Conservation (phyloP, 2,113 vertebrate genomes). For the Chaetodon auriga region DNA sequence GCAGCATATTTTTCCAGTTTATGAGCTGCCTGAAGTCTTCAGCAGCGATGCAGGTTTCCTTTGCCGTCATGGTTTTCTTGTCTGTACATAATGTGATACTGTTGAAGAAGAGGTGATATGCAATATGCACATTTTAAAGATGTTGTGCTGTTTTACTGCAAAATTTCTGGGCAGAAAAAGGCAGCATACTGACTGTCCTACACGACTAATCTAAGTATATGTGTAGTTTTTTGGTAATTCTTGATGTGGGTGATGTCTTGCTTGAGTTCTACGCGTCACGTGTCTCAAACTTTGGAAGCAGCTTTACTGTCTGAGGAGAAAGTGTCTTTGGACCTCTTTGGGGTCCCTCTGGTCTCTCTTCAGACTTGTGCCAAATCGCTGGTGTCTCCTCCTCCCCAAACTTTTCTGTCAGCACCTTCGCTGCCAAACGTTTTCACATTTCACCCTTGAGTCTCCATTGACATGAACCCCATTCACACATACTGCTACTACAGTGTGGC, state of each 20-base stretch:
- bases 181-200: neutral
- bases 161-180: neutral
- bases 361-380: constrained; percentile 25
- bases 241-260: neutral
- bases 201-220: neutral
- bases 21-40: too few species aligned
- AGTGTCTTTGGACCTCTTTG: constrained; percentile 20
- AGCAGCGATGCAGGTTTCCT: too few species aligned
- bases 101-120: neutral
- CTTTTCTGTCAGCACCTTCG: constrained; percentile 69
- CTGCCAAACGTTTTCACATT: constrained; percentile 60
- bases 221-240: neutral
- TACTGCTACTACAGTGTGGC: neutral
- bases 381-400: constrained; percentile 57
- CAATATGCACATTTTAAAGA: neutral
- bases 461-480: constrained; percentile 68
- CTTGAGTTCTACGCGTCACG: neutral
- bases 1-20: too few species aligned
- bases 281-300: constrained; percentile 30
- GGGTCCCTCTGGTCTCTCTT: neutral
- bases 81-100: too few species aligned
- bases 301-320: constrained; percentile 20
- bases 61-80: too few species aligned
- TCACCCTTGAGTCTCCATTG: constrained; percentile 53
- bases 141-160: neutral